These are phyloP conservation scores for Xestia sexstrigata DNA, from an alignment of 2,888 invertebrate species.

Conservation along the genomic window DNA sequence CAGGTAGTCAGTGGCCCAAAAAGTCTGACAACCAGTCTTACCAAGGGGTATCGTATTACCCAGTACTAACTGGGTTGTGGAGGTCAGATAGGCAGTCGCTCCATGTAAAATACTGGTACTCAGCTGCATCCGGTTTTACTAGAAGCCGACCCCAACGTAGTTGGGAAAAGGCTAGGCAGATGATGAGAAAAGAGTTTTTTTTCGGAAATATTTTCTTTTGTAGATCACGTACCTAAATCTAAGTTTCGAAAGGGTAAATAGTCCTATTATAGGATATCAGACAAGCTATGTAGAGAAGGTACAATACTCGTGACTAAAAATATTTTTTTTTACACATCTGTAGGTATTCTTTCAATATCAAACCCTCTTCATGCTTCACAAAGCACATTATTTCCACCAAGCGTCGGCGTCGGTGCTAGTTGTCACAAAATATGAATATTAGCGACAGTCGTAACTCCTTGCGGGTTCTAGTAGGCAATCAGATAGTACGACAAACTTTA, in stretches of 20 bases:
- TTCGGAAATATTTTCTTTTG: not conserved
- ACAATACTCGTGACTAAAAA: not conserved
- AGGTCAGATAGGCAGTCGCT: too few relatives aligned
- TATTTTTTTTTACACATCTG: conserved; percentile 12
- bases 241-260: not conserved
- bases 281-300: not conserved
- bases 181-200: too few relatives aligned
- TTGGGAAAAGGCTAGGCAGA: too few relatives aligned
- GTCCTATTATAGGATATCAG: not conserved
- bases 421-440: conserved; percentile 31
- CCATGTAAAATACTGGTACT: too few relatives aligned
- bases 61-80: too few relatives aligned
- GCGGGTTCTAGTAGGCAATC: not conserved
- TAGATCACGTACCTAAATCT: not conserved
- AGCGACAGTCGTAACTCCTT: not conserved
- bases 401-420: not conserved
- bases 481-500: not conserved
- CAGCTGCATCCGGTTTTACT: too few relatives aligned
- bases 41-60: too few relatives aligned
- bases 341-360: conserved; percentile 10
- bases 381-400: conserved; percentile 33
- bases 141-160: too few relatives aligned
- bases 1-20: too few relatives aligned
- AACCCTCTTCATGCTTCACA: conserved; percentile 22
- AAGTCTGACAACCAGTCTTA: too few relatives aligned